Base-by-base conservation (phyloP, 2,888 invertebrate species). In the Oxycera nigricornis region DNA sequence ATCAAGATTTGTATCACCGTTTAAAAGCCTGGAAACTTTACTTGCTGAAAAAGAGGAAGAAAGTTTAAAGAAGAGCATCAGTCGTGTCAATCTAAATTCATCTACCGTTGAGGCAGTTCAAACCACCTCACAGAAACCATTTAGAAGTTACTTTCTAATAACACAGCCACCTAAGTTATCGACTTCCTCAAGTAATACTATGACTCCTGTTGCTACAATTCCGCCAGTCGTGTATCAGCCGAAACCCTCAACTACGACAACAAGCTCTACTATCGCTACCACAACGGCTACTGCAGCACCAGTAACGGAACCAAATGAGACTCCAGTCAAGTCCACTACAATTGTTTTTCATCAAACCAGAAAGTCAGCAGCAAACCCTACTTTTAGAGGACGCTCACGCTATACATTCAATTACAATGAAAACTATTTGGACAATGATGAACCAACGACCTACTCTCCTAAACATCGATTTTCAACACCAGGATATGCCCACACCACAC, bases 1-100 rank as follows among this genome's bases (percentile, higher is more conserved):
- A 46, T 84, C 86, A 77, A 86, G 87, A 20, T 82, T 85, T 55
- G 85, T 88, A 7, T 88, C 89, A 0, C 88, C 89, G 0, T 89
- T 87, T 76, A 87, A 86, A 79, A 87, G 88, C 35, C 80, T 88
- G 28, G 86, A 87, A 77, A 88, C 86, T 77, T 81, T 88, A 28
- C 81, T 87, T 77, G 83, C 85, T 70, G 85, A 85, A 73, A 80
- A 81, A 57, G 82, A 82, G 72, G 83, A 83, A 46, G 78, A 79
- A 9, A 81, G 79, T 39, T 80, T 79, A 9, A 81, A 80, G 55
- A 20, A 14, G 2, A 52, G 22, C 22, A 14, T 20, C 6, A 39
- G 20, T 2, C 17, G 26, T 20, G 2, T 24, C 1, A 22, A 30
- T 22, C 14, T 17, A 2, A 70, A 55, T 20, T 2, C 22, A 1